These are phyloP conservation scores for Nothocercus julius DNA, from an alignment of 2,113 vertebrate species.

Conservation along the genomic window DNA sequence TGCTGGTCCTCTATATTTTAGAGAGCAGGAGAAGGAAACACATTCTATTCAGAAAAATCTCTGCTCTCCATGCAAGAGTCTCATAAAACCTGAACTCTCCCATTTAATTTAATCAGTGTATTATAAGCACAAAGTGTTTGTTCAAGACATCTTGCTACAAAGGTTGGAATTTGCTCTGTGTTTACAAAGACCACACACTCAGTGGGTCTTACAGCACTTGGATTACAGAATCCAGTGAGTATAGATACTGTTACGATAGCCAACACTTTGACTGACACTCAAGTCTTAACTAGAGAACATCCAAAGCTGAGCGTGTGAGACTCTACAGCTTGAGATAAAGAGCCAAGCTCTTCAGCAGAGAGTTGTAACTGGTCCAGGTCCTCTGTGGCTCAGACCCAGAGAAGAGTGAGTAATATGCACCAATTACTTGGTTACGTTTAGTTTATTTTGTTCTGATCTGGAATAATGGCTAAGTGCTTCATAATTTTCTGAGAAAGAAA, in stretches of 20 bases:
- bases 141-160: background rate
- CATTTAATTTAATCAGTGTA: background rate
- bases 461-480: background rate
- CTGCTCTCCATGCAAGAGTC: background rate
- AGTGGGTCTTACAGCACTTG: background rate
- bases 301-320: background rate
- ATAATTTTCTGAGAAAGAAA: background rate
- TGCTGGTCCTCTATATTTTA: background rate
- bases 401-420: background rate
- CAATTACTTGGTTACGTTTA: background rate
- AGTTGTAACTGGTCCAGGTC: background rate
- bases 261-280: background rate
- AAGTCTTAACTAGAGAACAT: background rate
- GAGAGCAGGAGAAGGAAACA: background rate
- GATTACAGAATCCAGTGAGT: background rate
- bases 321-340: background rate
- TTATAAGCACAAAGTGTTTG: background rate
- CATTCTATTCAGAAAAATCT: background rate
- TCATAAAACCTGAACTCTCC: background rate
- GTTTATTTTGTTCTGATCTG: slow-evolving; percentile 10
- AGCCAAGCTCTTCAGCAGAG: slow-evolving; percentile 21
- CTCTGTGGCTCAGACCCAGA: background rate
- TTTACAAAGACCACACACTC: background rate
- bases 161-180: slow-evolving; percentile 5
- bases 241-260: background rate